phyloP scores from a whole-genome alignment of 2,888 invertebrate genomes.

The Peribatodes rhomboidaria region DNA sequence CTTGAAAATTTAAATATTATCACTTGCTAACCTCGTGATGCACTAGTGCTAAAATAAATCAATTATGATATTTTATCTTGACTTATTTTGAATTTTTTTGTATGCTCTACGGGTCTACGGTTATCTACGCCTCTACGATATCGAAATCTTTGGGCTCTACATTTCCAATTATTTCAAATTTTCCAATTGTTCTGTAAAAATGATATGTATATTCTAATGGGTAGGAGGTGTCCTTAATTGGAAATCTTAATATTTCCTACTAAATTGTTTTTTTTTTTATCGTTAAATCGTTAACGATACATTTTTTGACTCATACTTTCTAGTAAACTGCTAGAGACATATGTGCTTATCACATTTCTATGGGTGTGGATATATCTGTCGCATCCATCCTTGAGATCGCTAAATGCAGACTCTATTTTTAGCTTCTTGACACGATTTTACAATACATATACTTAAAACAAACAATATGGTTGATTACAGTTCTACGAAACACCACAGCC shows the following conservation, averaged over 20 bases:
- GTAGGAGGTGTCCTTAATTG: no score
- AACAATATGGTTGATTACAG: slow-evolving; percentile 25
- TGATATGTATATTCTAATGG: no score
- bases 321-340: no score
- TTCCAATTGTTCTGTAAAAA: no score
- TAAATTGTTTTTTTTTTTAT: no score
- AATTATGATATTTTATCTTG: background rate
- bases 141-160: no score
- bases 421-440: slow-evolving; percentile 23
- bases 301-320: no score
- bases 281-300: no score
- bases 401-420: slow-evolving; percentile 29
- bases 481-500: slow-evolving; percentile 21
- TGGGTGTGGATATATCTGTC: background rate
- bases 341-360: no score
- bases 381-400: slow-evolving; percentile 15
- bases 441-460: slow-evolving; percentile 28
- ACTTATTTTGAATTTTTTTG: background rate
- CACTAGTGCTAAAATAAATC: background rate
- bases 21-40: slow-evolving; percentile 5
- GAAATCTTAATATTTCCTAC: no score
- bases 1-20: slow-evolving; percentile 11
- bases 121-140: background rate
- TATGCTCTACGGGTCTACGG: background rate
- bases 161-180: no score